Percentiles rank a stretch among this genome's conserved stretches.
Evolutionary conservation across 2,113 vertebrate genomes (phyloP).

Genomic region (Cromileptes altivelis): DNA sequence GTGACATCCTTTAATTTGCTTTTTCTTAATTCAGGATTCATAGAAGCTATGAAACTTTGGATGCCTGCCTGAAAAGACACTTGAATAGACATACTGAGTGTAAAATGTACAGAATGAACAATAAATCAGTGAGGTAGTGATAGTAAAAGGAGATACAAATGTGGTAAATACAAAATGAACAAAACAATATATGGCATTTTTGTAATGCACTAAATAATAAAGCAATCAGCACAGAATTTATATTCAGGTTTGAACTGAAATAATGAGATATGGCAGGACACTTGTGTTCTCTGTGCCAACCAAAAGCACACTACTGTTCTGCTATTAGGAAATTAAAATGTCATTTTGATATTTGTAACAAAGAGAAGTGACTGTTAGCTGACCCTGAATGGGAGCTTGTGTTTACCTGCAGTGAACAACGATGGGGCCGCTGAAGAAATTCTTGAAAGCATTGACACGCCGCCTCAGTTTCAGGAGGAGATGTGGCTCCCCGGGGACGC

Average conservation of each 20-base stretch:
- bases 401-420: constrained; percentile 95
- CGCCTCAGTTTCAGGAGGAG: constrained; percentile 94
- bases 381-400: accelerated
- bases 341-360: background rate
- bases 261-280: background rate
- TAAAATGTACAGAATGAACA: background rate
- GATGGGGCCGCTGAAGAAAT: constrained; percentile 95
- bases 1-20: background rate
- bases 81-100: background rate
- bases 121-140: background rate
- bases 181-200: background rate
- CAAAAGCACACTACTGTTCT: background rate
- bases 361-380: background rate
- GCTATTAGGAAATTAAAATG: background rate
- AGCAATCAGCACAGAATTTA: too few relatives aligned
- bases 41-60: background rate
- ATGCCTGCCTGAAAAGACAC: background rate
- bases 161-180: background rate
- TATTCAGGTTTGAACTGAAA: background rate
- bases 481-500: constrained; percentile 93
- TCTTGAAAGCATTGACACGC: constrained; percentile 94
- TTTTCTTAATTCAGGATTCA: background rate
- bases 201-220: too few relatives aligned
- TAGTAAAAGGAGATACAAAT: background rate
- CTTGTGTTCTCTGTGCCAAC: background rate